Conservation (phyloP, 2,888 invertebrate genomes). For the Drosophila subquinaria region DNA sequence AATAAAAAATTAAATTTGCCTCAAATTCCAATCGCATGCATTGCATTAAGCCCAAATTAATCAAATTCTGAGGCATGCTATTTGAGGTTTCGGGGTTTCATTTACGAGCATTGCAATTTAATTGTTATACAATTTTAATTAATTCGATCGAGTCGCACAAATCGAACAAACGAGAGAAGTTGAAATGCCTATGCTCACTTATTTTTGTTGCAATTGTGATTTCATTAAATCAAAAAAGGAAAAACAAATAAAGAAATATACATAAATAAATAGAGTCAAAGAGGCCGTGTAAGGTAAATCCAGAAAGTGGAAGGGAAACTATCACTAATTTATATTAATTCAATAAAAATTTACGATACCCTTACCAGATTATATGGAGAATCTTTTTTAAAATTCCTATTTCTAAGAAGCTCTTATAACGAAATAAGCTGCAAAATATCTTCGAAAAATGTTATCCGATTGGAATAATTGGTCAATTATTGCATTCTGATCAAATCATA, state of each 20-base stretch:
- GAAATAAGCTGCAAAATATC: too few species aligned
- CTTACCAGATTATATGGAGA: neutral
- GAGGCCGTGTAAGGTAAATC: neutral
- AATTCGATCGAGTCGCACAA: conserved; percentile 66
- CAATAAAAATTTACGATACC: neutral
- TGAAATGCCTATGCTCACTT: neutral
- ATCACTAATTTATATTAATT: neutral
- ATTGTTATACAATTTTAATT: conserved; percentile 67
- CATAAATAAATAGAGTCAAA: neutral
- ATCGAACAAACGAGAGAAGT: conserved; percentile 24
- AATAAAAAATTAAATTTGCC: conserved; percentile 8
- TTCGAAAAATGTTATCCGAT: neutral
- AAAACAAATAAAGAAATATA: neutral
- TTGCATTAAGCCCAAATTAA: neutral
- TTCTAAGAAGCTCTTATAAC: too few species aligned
- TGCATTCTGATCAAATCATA: too few species aligned
- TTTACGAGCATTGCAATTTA: conserved; percentile 31
- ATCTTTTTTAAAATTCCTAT: neutral
- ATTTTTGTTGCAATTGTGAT: conserved; percentile 1
- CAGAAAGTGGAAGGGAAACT: neutral
- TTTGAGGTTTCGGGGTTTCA: conserved; percentile 34
- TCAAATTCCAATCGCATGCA: conserved; percentile 23
- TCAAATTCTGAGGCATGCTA: conserved; percentile 17
- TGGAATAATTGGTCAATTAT: neutral
- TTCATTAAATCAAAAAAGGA: conserved; percentile 9